Percentiles rank a stretch among this genome's conserved stretches.
Conservation (phyloP, 2,113 vertebrate genomes). For the Aegithalos caudatus region DNA sequence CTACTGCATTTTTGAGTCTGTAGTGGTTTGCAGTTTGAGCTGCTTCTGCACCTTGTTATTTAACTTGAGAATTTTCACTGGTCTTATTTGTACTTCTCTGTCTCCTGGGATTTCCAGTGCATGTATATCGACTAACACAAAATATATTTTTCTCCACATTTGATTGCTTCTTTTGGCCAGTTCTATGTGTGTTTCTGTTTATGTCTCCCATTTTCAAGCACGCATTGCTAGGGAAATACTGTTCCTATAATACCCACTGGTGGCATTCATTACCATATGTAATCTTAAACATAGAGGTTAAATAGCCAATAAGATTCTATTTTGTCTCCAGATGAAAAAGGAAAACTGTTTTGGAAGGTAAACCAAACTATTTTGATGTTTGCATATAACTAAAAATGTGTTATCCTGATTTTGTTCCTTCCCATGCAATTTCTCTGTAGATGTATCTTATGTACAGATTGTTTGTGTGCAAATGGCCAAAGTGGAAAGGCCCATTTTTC, state of each 20-base stretch:
- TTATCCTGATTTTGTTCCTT: not conserved
- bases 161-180: not conserved
- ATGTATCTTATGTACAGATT: not conserved
- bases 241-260: not conserved
- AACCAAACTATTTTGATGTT: not conserved
- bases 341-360: not conserved
- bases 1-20: not conserved
- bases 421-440: not conserved
- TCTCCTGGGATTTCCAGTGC: not conserved
- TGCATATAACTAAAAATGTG: not conserved
- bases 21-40: not conserved
- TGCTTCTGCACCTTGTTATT: not conserved
- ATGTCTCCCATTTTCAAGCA: not conserved
- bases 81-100: not conserved
- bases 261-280: rapidly evolving
- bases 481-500: not conserved
- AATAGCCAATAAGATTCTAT: not conserved
- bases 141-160: not conserved
- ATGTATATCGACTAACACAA: not conserved
- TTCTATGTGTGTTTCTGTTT: not conserved
- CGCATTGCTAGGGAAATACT: not conserved
- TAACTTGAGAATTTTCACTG: not conserved
- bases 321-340: not conserved
- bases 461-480: not conserved
- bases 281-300: not conserved